Conservation (phyloP, 2,888 invertebrate genomes). For the Agrypnus murinus region DNA sequence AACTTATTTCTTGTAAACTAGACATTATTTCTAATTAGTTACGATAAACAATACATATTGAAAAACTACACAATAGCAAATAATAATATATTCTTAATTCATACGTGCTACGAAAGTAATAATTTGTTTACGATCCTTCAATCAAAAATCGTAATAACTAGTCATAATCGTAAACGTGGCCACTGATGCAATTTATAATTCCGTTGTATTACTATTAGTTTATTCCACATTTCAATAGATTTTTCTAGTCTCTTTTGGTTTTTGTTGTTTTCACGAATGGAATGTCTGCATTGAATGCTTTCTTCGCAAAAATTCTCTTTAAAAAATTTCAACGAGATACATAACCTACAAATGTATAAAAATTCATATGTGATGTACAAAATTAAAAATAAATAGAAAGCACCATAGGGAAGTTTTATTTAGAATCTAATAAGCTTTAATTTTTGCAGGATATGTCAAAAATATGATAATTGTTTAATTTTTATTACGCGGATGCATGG, state of each 20-base stretch:
- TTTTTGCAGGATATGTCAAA: conserved; percentile 6
- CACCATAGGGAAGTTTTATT: neutral
- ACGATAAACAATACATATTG: conserved; percentile 22
- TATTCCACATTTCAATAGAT: neutral
- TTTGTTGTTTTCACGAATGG: neutral
- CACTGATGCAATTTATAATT: neutral
- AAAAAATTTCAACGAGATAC: neutral
- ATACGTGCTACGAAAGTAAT: conserved; percentile 3
- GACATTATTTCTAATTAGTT: conserved; percentile 17
- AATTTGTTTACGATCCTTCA: conserved; percentile 11
- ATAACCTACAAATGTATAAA: neutral
- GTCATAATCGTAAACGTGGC: too few species aligned
- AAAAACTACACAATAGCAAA: conserved; percentile 20
- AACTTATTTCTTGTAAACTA: neutral
- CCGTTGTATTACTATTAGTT: conserved; percentile 10
- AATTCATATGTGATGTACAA: neutral
- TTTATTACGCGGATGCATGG: neutral
- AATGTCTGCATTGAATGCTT: neutral
- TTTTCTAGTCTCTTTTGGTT: neutral
- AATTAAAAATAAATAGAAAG: conserved; percentile 8
- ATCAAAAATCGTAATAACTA: conserved; percentile 12
- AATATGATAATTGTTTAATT: neutral
- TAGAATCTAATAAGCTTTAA: neutral
- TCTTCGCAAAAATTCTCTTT: neutral
- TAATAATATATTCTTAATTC: neutral